phyloP scores from a whole-genome alignment of 2,797 vertebrate genomes.

The Notolabrus celidotus region DNA sequence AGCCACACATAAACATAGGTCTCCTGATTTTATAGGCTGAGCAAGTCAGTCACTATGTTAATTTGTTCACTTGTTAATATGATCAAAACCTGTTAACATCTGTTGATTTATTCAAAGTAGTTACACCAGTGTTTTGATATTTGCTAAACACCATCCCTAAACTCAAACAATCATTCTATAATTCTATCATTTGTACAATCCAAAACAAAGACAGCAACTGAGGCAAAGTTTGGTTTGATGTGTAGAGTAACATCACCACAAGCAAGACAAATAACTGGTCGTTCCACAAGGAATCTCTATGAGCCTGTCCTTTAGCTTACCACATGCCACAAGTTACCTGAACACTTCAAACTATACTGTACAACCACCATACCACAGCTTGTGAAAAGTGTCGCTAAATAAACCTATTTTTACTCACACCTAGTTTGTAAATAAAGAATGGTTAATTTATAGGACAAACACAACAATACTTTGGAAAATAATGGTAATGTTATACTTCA shows the following conservation, averaged over 20 bases:
- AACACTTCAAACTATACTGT: too few relatives aligned
- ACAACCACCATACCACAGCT: not conserved
- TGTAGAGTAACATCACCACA: not conserved
- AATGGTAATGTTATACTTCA: too few relatives aligned
- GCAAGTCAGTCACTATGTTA: not conserved
- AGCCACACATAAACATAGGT: constrained; percentile 1
- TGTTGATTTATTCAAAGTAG: too few relatives aligned
- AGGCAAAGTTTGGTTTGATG: not conserved
- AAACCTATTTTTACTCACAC: not conserved
- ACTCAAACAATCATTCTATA: too few relatives aligned
- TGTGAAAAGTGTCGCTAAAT: too few relatives aligned
- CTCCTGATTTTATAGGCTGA: not conserved
- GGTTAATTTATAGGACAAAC: not conserved
- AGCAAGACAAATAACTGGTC: not conserved
- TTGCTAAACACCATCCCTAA: too few relatives aligned
- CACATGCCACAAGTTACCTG: not conserved
- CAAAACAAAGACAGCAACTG: not conserved
- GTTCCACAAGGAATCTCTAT: not conserved
- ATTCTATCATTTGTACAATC: not conserved
- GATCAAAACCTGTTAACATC: too few relatives aligned
- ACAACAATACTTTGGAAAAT: not conserved
- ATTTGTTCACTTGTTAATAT: not conserved
- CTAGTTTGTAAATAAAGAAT: not conserved
- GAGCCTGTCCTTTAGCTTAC: not conserved
- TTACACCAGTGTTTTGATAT: too few relatives aligned